Evolutionary conservation across 1,140 invertebrate species (phyloP), one percentile per base, ranked within the genome.

Genomic region (Schlechtendalia chinensis): DNA sequence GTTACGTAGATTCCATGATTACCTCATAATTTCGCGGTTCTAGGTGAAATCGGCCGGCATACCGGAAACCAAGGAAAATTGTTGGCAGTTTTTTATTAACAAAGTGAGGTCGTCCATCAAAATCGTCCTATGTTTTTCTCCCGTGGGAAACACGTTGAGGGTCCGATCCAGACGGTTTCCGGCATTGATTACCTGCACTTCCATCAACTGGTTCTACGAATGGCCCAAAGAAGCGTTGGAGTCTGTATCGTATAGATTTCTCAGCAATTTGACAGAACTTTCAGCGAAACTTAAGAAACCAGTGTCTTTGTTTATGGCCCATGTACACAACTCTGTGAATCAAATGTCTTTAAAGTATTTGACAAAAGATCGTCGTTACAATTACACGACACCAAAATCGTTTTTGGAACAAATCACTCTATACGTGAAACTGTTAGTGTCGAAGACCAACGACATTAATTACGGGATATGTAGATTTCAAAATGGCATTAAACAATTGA

Each of bases 131-230:
- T 97, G 95, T 85, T 97, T 97, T 86, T 97, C 95, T 1, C 96
- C 96, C 0, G 95, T 96, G 81, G 95, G 96, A 1, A 90, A 90
- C 0, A 96, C 93, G 0, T 87, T 97, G 6, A 87, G 96, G 82
- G 89, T 95, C 45, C 89, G 96, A 82, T 91, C 93, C 16, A 89
- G 96, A 80, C 95, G 97, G 86, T 98, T 98, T 87, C 96, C 96
- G 10, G 95, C 96, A 4, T 87, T 98, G n/a, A 92, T 95, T 12
- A 98, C 96, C 87, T 96, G 94, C 84, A 96, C 96, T 0, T 90
- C 91, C 12, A 97, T 98, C 72, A 91, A 98, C 86, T 98, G 96
- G 96, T 98, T 98, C 86, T 95, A 98, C 85, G 94, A 96, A 87
- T 98, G 96, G 96, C 96, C 96, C 0, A 89, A 91, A 85, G 91